A percentile compares a stretch with the other conserved stretches of the same genome.
These are phyloP conservation scores for Epistrophe grossulariae DNA, from an alignment of 2,888 invertebrate genomes.

Conservation along the genomic window DNA sequence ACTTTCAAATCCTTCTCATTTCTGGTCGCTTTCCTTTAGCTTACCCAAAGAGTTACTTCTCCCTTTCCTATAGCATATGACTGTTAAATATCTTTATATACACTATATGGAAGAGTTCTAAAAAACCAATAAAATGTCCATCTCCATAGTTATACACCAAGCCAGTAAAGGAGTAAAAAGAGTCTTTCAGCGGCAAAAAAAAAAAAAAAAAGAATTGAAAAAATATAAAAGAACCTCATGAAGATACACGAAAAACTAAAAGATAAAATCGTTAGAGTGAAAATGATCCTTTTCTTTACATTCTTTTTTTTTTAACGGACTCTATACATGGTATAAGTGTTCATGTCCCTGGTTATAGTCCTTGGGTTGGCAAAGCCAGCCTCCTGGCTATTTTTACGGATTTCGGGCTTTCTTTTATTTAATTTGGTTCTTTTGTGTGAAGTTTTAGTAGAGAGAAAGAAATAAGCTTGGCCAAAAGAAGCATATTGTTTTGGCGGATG, in stretches of 20 bases:
- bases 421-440: slow-evolving; percentile 39
- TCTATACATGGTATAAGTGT: slow-evolving; percentile 32
- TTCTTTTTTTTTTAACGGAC: slow-evolving; percentile 4
- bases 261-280: slow-evolving; percentile 55
- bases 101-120: slow-evolving; percentile 34
- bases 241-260: slow-evolving; percentile 57
- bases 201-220: slow-evolving; percentile 5
- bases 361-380: slow-evolving; percentile 18
- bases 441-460: slow-evolving; percentile 27
- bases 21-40: neutral
- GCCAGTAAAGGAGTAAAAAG: slow-evolving; percentile 25
- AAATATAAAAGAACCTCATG: slow-evolving; percentile 20
- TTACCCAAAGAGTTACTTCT: slow-evolving; percentile 38
- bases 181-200: neutral
- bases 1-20: slow-evolving; percentile 2
- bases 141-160: slow-evolving; percentile 32
- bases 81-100: slow-evolving; percentile 53
- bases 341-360: slow-evolving; percentile 9
- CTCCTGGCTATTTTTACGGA: slow-evolving; percentile 33
- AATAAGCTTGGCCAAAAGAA: slow-evolving; percentile 33
- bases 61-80: slow-evolving; percentile 5
- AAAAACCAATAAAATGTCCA: slow-evolving; percentile 62
- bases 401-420: slow-evolving; percentile 36
- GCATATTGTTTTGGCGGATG: slow-evolving; percentile 47
- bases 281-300: slow-evolving; percentile 46